Evolutionary conservation across 2,113 vertebrate species (phyloP), one percentile per base, ranked within the genome.

Genomic region (Microtus richardsoni): DNA sequence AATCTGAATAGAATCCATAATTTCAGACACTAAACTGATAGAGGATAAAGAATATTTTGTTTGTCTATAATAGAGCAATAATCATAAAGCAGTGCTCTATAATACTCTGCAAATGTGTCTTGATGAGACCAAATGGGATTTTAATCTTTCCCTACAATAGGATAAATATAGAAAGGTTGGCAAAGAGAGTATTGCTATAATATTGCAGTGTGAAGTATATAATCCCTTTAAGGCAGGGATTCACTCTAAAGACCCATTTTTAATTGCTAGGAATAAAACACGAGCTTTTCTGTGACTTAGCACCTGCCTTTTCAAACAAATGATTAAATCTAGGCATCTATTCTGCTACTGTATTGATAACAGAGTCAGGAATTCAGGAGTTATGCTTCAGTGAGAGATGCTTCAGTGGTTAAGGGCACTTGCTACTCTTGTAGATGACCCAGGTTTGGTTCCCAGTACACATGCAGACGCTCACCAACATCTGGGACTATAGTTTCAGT

Each of bases 1-100:
- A 98, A 97, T 92, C 30, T 44, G 44, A 97, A 94, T 79, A 92
- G 80, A 96, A 97, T 92, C 62, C 70, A 96, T 93, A 95, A 96
- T 97, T 95, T 86, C 77, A 96, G 88, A 94, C 68, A 93, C 62
- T 93, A 94, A 94, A 74, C 7, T 85, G 78, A 96, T 64, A 84
- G 52, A 70, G 85, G 75, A 93, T 95, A 94, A 97, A 94, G 77
- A 58, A 89, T 91, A 91, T 44, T 94, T 91, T 41, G 47, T 96
- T 97, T 97, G 92, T 84, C 82, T 96, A 17, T 80, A 77, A 80
- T 36, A 49, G 13, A 52, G 7, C 41, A 93, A 87, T 22, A 11
- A 79, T 92, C 62, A 66, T 54, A 97, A 87, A 73, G 92, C 33
- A 84, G 95, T 92, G 9, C 62, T 62, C 12, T 83, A 60, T 26